Conservation (phyloP, 1,140 invertebrate species). For the Mactra quadrangularis region DNA sequence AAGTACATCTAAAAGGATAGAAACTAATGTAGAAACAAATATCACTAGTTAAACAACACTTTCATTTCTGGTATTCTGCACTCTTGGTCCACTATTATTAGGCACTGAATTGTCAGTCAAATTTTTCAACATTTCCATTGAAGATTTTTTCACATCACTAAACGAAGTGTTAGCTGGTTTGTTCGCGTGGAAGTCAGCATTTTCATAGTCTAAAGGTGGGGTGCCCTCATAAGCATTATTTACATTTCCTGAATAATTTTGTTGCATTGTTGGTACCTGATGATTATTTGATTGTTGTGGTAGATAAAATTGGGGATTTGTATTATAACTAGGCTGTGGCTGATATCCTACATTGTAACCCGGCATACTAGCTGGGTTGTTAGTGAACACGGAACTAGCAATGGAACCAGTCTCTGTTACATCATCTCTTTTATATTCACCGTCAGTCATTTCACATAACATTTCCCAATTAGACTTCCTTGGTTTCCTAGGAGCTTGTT, state of each 20-base stretch:
- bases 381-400: constrained; percentile 70
- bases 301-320: constrained; percentile 21
- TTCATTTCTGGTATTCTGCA: constrained; percentile 30
- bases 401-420: constrained; percentile 64
- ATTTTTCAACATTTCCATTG: constrained; percentile 52
- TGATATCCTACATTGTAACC: constrained; percentile 2
- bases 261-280: constrained; percentile 8
- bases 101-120: constrained; percentile 51
- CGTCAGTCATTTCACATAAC: constrained; percentile 65
- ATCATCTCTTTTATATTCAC: constrained; percentile 54
- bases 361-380: constrained; percentile 56
- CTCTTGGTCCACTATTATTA: background rate
- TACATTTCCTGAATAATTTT: background rate
- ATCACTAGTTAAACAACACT: too few species aligned
- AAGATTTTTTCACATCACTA: constrained; percentile 58
- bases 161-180: background rate
- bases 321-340: background rate
- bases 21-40: too few species aligned
- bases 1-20: too few species aligned
- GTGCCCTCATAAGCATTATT: constrained; percentile 28
- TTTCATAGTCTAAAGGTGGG: constrained; percentile 32
- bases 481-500: constrained; percentile 46
- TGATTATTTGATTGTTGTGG: background rate
- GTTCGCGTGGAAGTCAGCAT: background rate
- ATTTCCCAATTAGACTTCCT: constrained; percentile 71